Evolutionary conservation across 2,888 invertebrate species (phyloP), one percentile per base, ranked within the genome.

Genomic region (Neoaliturus tenellus): DNA sequence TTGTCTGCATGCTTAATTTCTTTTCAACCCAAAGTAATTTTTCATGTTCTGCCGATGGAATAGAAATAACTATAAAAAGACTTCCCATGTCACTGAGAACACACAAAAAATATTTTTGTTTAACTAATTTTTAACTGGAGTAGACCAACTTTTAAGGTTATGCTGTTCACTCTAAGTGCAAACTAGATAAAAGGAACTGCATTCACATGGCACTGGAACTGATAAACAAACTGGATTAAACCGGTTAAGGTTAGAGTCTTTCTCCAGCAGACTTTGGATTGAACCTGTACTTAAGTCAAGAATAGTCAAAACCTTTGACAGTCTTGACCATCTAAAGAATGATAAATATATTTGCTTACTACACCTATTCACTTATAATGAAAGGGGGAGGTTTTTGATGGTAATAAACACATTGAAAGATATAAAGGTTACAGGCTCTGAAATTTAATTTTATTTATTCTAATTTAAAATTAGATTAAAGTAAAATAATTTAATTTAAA

Each of bases 21-120:
- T 75, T 75, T 75, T 75, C 75, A 44, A 75, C 17, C 75, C 75
- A 75, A 2, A 75, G 28, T 75, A n/a, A 4, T 69, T 69, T 81
- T 48, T 81, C 81, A 20, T 81, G 69, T 25, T 81, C 81, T 31
- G 17, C n/a, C 20, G 81, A 81, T 31, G 81, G 81, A 14, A 81
- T 44, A 31, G 67, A 25, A 33, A 81, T 81, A 8, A 81, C 48
- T 25, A 81, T 48, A 35, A 31, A 75, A 23, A 75, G 48, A 25
- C 75, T 75, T 48, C 75, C 75, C 75, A 75, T 75, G 2, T 71
- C 41, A 17, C 14, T 10, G 10, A 10, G n/a, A 51, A 51, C 2
- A 14, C 17, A 14, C 2, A 44, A 35, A 35, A 10, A 6, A 6
- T 44, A 44, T 44, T 14, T 44, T 14, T 44, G 44, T 14, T 4